phyloP scores from a whole-genome alignment of 2,113 vertebrate species.

The Helogale parvula region DNA sequence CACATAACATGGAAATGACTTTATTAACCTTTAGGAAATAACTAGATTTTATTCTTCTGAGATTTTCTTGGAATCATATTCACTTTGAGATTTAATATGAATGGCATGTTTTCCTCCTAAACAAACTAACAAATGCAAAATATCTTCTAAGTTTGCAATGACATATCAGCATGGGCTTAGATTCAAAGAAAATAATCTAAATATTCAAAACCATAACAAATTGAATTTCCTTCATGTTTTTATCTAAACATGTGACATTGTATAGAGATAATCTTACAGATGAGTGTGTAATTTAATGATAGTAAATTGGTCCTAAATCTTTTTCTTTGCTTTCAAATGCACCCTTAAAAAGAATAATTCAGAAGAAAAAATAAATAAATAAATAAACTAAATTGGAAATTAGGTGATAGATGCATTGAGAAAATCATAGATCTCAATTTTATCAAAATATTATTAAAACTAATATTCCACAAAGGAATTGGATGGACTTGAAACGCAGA shows the following conservation, averaged over 20 bases:
- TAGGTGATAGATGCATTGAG: not conserved
- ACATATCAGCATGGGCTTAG: not conserved
- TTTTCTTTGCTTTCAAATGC: not conserved
- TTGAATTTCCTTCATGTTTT: not conserved
- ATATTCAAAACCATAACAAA: not conserved
- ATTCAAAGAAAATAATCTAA: slow-evolving; percentile 9
- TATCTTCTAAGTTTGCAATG: not conserved
- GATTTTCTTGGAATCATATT: not conserved
- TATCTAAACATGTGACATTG: not conserved
- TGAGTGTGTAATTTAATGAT: not conserved
- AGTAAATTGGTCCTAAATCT: not conserved
- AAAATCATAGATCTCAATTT: slow-evolving; percentile 1
- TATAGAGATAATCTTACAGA: not conserved
- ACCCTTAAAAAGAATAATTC: not conserved
- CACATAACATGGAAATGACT: not conserved
- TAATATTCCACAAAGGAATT: not conserved
- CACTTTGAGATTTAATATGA: slow-evolving; percentile 21
- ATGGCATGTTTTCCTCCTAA: not conserved
- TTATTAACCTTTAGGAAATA: not conserved
- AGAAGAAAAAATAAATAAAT: not conserved
- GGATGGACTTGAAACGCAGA: not conserved
- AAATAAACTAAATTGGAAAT: not conserved
- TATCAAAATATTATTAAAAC: not conserved
- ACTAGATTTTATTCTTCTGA: not conserved
- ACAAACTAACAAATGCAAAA: not conserved